Evolutionary conservation across 2,113 vertebrate species (phyloP), one percentile per base, ranked within the genome.

Genomic region (Albula glossodonta): DNA sequence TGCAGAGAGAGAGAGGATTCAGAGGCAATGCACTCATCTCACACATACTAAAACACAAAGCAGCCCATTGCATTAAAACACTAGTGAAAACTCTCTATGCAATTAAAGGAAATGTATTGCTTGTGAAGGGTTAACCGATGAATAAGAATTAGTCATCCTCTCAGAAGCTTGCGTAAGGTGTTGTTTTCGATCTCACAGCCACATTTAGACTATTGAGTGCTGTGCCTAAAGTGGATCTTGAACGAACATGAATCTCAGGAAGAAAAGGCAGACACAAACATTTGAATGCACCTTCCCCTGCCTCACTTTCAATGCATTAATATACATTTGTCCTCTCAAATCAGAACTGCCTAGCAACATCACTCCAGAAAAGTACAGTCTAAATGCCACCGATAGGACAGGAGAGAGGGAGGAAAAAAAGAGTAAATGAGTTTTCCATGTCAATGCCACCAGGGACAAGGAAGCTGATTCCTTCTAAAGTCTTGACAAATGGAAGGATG

Each of bases 301-400:
- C n/a, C 0, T 9, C 70, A 74, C 8, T 74, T 0, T 2, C 12
- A 57, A 80, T 5, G 12, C 53, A 22, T 80, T n/a, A 85, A 57
- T 49, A 53, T 53, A 10, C 41, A 51, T 15, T 19, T n/a, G 57
- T 50, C 17, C 63, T 51, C 57, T 74, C 41, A 49, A 57, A 13
- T 80, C 56, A 56, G 53, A 31, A 51, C 48, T 80, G 82, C 74
- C 53, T 83, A 51, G 77, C 77, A 87, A 83, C 81, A 87, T 25
- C 49, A 70, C 48, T 13, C 80, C 11, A 50, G n/a, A 77, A 31
- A 52, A 53, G 60, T 17, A 41, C 13, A 63, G 19, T n/a, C 41
- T 60, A 56, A 22, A 51, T 25, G 49, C 15, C n/a, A 22, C 60
- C 5, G 57, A 17, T 19, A n/a, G 31, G 51, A 85, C 31, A 56